Evolutionary conservation across 2,888 invertebrate species (phyloP).

Genomic region (Drosophila atroscutellata): DNA sequence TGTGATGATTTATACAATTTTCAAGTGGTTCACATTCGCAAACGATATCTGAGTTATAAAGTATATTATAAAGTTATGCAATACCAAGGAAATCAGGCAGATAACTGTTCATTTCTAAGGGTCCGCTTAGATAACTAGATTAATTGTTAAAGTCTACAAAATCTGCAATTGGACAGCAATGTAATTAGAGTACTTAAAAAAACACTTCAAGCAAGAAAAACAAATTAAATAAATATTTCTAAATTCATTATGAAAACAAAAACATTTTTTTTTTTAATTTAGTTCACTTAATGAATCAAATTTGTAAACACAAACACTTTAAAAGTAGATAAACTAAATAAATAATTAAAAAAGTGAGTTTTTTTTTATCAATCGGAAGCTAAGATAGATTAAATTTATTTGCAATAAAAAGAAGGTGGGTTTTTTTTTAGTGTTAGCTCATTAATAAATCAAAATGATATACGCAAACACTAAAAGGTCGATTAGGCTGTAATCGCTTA

Average conservation of each 20-base stretch:
- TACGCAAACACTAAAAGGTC: neutral
- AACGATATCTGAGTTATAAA: neutral
- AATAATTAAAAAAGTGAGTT: neutral
- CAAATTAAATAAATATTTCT: neutral
- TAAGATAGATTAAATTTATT: neutral
- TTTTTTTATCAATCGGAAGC: neutral
- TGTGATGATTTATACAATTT: neutral
- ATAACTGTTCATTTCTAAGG: too few species aligned
- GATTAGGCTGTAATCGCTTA: neutral
- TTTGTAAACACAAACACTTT: neutral
- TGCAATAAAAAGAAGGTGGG: neutral
- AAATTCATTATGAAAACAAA: neutral
- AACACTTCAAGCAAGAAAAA: neutral
- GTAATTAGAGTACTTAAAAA: neutral
- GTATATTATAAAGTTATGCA: neutral
- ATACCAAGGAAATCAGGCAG: neutral
- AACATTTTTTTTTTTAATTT: neutral
- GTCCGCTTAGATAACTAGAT: neutral
- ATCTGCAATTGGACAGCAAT: neutral
- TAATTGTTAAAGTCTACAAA: neutral
- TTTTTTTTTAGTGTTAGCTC: neutral
- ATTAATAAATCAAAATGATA: constrained; percentile 4
- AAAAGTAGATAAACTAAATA: neutral
- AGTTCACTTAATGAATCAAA: neutral
- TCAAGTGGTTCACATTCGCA: neutral